Base-by-base conservation (phyloP, 2,888 invertebrate species). In the Chymomyza caudatula region DNA sequence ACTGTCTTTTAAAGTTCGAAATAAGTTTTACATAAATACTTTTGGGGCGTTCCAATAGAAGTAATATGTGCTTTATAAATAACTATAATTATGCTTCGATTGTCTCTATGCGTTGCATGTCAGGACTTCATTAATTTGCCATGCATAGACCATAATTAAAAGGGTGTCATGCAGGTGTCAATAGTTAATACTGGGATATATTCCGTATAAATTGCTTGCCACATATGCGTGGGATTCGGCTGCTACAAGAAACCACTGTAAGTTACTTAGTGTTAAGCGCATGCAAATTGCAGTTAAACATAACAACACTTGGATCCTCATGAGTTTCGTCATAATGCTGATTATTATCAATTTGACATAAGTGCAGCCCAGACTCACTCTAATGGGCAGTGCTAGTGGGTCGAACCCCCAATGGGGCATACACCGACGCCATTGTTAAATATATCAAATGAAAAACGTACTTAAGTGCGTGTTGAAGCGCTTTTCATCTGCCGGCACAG, bases 381-480 rank as follows among this genome's bases (percentile, higher is more conserved):
- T 53, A 53, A 15, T 8, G 19, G 53, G 47, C n/a, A n/a, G 29
- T 11, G 29, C 29, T 37, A 37, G 29, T 37, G 29, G 11, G 11
- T 11, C 29, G 25, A 25, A 6, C 53, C 6, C 47, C 13, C 44
- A 15, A 47, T 25, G 49, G 25, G 42, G 37, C n/a, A 15, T 19
- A 42, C 53, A 60, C 37, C 59, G 61, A 62, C 64, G 63, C 47
- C 73, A 77, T 71, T 69, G 70, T 81, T 77, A 77, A 80, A 76
- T 74, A 74, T 69, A 77, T 75, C 65, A 75, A 80, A 84, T 83
- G 78, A 81, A 78, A 77, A 74, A 72, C 72, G 73, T 74, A 81
- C 81, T 84, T 76, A 70, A 84, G 78, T 76, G 68, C 67, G 65
- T 65, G 69, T 63, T 80, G 67, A 77, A 79, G 76, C 71, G 72